Percentiles rank a stretch among this genome's conserved stretches.
These are phyloP conservation scores for Agrochola lota DNA, from an alignment of 2,888 invertebrate species.

Conservation along the genomic window DNA sequence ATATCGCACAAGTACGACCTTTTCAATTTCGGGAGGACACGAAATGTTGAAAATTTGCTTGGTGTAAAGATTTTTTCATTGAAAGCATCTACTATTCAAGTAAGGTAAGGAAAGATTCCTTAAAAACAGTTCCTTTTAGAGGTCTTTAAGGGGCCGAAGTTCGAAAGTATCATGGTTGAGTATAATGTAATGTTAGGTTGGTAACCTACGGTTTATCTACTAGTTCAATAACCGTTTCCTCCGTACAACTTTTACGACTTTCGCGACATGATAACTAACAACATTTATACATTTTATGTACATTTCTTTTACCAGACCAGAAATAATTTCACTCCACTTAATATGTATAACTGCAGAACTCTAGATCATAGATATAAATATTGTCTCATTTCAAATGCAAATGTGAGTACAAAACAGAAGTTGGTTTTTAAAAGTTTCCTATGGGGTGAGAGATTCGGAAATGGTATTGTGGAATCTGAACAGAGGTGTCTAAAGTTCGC, in stretches of 20 bases:
- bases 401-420: slow-evolving; percentile 53
- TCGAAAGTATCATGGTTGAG: slow-evolving; percentile 1
- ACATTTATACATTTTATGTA: slow-evolving; percentile 26
- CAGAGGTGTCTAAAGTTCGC: slow-evolving; percentile 65
- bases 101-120: neutral
- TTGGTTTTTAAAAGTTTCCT: slow-evolving; percentile 66
- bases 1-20: slow-evolving; percentile 40
- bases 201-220: slow-evolving; percentile 43
- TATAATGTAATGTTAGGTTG: slow-evolving; percentile 21
- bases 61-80: slow-evolving; percentile 31
- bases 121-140: slow-evolving; percentile 1
- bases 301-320: slow-evolving; percentile 33
- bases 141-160: neutral
- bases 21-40: slow-evolving; percentile 43
- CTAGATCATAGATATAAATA: slow-evolving; percentile 49
- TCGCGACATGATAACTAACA: slow-evolving; percentile 41
- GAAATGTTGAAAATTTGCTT: slow-evolving; percentile 35
- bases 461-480: slow-evolving; percentile 70
- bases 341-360: slow-evolving; percentile 27
- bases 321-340: slow-evolving; percentile 42
- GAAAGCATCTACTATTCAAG: slow-evolving; percentile 13
- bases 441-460: slow-evolving; percentile 61
- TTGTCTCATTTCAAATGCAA: slow-evolving; percentile 57
- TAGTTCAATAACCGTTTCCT: slow-evolving; percentile 58
- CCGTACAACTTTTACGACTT: slow-evolving; percentile 52